phyloP scores from a whole-genome alignment of 2,797 vertebrate species.

The Spinibarbus caldwelli region DNA sequence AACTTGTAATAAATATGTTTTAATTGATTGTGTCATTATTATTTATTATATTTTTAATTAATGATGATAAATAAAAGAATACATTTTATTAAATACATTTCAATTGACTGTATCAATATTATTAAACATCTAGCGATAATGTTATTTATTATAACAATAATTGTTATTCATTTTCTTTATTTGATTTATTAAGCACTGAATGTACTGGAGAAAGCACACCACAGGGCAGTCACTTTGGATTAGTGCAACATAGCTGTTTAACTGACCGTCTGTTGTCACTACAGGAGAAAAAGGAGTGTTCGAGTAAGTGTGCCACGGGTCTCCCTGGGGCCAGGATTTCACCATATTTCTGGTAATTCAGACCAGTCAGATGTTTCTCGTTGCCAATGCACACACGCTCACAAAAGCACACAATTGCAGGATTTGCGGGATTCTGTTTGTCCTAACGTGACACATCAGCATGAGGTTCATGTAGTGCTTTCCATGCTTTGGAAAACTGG shows the following conservation, averaged over 20 bases:
- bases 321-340: conserved; percentile 36
- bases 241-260: neutral
- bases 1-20: neutral
- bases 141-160: neutral
- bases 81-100: neutral
- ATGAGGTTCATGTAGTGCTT: conserved; percentile 43
- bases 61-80: neutral
- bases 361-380: conserved; percentile 34
- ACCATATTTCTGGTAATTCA: conserved; percentile 55
- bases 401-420: conserved; percentile 17
- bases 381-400: conserved; percentile 34
- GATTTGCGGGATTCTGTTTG: conserved; percentile 47
- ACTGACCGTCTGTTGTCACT: neutral
- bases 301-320: conserved; percentile 16
- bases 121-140: neutral
- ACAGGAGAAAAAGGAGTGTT: neutral
- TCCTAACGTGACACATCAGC: conserved; percentile 54
- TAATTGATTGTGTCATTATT: neutral
- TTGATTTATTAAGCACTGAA: neutral
- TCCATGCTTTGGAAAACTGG: conserved; percentile 48
- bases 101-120: neutral
- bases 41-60: neutral
- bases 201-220: neutral
- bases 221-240: neutral
- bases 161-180: neutral